A percentile compares a stretch with the other conserved stretches of the same genome.
Evolutionary conservation across 2,797 vertebrate genomes (phyloP).

Genomic region (Notolepis coatsorum): DNA sequence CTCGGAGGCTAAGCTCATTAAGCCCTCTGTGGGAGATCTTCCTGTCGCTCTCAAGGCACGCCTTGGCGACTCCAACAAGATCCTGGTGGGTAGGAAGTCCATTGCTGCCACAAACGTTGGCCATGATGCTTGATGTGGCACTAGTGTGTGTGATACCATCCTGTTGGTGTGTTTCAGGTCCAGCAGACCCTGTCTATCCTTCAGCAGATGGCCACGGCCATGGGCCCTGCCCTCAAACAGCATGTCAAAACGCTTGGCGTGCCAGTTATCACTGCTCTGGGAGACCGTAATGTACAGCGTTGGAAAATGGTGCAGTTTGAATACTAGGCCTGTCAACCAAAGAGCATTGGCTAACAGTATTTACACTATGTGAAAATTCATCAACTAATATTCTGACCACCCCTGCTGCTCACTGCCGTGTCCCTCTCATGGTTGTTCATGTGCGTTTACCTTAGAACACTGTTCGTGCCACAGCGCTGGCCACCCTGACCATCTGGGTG

Average conservation of each 20-base stretch:
- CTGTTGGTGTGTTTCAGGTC: slow-evolving; percentile 74
- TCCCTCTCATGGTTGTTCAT: not conserved
- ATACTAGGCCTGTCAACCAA: too few relatives aligned
- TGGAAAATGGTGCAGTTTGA: too few relatives aligned
- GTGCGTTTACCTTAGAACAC: slow-evolving; percentile 74
- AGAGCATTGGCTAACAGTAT: too few relatives aligned
- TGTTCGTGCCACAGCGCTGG: slow-evolving; percentile 85
- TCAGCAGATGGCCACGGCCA: slow-evolving; percentile 87
- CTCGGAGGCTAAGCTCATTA: slow-evolving; percentile 91
- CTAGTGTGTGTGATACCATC: not conserved
- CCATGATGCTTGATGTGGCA: not conserved
- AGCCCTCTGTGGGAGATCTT: slow-evolving; percentile 88
- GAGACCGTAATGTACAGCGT: slow-evolving; percentile 90
- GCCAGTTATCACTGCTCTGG: slow-evolving; percentile 87
- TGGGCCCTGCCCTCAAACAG: slow-evolving; percentile 87
- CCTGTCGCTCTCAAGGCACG: slow-evolving; percentile 86
- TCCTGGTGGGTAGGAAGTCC: slow-evolving; percentile 79
- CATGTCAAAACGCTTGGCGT: slow-evolving; percentile 88
- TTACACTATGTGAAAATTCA: too few relatives aligned
- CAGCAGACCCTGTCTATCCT: slow-evolving; percentile 88
- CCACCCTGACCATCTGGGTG: slow-evolving; percentile 88
- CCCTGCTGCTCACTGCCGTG: too few relatives aligned
- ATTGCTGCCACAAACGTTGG: not conserved
- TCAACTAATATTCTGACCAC: too few relatives aligned
- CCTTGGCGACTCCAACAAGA: slow-evolving; percentile 92